Percentiles rank a stretch among this genome's conserved stretches.
Evolutionary conservation across 2,113 vertebrate species (phyloP).

Genomic region (Cygnus atratus): DNA sequence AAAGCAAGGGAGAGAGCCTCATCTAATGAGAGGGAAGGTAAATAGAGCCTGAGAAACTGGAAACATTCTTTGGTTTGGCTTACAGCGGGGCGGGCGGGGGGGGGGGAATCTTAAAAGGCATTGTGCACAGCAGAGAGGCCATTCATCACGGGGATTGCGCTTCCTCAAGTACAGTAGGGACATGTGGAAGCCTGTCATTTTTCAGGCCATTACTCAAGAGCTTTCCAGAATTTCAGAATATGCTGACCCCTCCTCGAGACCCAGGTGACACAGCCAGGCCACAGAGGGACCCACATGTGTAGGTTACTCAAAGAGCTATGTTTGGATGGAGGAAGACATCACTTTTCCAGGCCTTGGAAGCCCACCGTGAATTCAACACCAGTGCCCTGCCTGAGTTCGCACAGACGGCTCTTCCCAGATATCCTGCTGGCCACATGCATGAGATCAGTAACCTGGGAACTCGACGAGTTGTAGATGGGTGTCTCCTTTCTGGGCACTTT

Average conservation of each 20-base stretch:
- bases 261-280: neutral
- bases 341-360: neutral
- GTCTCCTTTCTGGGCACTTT: neutral
- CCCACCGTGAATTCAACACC: neutral
- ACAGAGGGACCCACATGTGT: neutral
- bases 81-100: neutral
- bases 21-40: conserved; percentile 50
- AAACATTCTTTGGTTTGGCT: conserved; percentile 63
- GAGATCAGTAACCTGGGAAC: neutral
- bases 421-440: rapidly evolving
- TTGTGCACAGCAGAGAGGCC: neutral
- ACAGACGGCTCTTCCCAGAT: neutral
- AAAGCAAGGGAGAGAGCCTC: conserved; percentile 41
- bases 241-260: neutral
- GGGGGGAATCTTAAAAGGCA: conserved; percentile 13
- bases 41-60: conserved; percentile 66
- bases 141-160: conserved; percentile 37
- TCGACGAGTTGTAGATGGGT: neutral
- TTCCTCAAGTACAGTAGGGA: conserved; percentile 39
- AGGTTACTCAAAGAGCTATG: neutral
- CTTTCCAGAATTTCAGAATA: conserved; percentile 17
- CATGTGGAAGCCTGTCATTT: conserved; percentile 2
- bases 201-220: neutral
- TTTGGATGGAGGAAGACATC: neutral
- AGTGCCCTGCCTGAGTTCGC: neutral